Conservation (phyloP, 2,113 vertebrate species). For the Megaptera novaeangliae region DNA sequence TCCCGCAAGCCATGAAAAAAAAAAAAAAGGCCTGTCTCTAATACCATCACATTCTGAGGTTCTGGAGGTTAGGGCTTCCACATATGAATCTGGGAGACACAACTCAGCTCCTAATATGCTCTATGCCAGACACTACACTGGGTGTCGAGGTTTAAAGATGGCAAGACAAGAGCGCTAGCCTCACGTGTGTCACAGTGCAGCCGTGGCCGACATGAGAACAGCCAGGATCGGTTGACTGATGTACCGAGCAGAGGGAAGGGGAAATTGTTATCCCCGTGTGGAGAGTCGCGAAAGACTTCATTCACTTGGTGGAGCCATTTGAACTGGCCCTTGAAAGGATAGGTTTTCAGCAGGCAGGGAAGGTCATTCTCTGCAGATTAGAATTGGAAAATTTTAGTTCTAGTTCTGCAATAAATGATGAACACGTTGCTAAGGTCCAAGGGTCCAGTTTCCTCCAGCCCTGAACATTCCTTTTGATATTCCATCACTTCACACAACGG, state of each 20-base stretch:
- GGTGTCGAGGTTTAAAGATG: not conserved
- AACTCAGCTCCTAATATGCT: not conserved
- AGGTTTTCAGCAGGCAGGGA: not conserved
- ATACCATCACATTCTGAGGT: not conserved
- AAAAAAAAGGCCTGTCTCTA: not conserved
- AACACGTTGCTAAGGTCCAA: not conserved
- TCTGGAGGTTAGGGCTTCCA: not conserved
- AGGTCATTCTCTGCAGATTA: not conserved
- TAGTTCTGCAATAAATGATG: not conserved
- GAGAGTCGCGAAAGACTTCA: not conserved
- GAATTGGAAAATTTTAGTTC: not conserved
- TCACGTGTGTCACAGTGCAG: not conserved
- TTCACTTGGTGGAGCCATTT: not conserved
- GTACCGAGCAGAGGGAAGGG: not conserved
- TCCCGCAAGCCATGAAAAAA: no score
- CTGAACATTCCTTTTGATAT: not conserved
- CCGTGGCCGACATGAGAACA: not conserved
- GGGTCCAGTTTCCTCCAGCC: not conserved
- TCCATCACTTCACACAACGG: not conserved
- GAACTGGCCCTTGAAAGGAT: not conserved
- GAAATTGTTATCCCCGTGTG: not conserved
- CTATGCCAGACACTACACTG: not conserved
- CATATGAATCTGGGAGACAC: not conserved
- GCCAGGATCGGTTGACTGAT: rapidly evolving
- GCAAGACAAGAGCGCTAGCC: not conserved